Evolutionary conservation across 2,113 vertebrate species (phyloP).

Genomic region (Chitala chitala): DNA sequence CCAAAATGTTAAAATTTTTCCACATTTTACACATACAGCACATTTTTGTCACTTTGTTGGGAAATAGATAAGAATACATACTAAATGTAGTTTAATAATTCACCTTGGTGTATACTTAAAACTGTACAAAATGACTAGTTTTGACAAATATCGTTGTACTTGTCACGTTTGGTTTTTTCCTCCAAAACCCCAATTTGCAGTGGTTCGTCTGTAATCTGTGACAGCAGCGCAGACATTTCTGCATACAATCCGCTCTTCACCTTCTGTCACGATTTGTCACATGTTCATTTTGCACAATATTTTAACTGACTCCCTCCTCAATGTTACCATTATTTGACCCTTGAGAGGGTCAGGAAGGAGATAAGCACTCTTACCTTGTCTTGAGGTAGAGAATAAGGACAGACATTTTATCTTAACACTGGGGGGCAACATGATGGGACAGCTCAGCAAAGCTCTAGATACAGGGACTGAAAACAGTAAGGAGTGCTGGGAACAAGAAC

Average conservation of each 20-base stretch:
- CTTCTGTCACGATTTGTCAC: constrained; percentile 31
- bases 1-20: background rate
- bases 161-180: no score
- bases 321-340: background rate
- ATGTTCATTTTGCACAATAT: constrained; percentile 29
- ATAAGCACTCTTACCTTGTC: background rate
- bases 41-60: background rate
- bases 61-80: background rate
- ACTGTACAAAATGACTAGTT: no score
- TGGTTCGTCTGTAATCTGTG: no score
- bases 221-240: no score
- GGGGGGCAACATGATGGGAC: background rate
- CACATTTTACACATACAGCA: constrained; percentile 32
- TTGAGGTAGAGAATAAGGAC: constrained; percentile 2
- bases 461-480: no score
- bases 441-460: background rate
- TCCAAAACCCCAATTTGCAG: no score
- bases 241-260: constrained; percentile 32
- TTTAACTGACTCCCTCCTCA: constrained; percentile 39
- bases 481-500: no score
- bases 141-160: no score
- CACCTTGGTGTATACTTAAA: no score
- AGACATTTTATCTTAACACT: background rate
- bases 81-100: background rate
- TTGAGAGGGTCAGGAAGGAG: background rate